Evolutionary conservation across 2,888 invertebrate genomes (phyloP).

Genomic region (Sepioteuthis lessoniana): DNA sequence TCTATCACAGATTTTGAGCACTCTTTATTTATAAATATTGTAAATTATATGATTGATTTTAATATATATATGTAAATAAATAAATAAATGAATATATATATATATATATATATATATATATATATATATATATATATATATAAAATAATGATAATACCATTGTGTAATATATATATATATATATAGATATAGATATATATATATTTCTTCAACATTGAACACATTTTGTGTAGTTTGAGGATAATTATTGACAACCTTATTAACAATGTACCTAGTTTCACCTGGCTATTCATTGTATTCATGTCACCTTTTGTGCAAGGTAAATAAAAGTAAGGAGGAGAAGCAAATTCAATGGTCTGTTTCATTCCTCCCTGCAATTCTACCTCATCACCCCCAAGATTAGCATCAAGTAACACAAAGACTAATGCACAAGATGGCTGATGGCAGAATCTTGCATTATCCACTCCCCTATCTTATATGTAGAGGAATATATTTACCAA

Average conservation of each 20-base stretch:
- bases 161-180: not conserved
- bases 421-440: constrained; percentile 18
- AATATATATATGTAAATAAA: too few species aligned
- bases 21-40: too few species aligned
- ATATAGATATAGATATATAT: not conserved
- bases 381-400: not conserved
- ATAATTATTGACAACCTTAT: not conserved
- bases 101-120: not conserved
- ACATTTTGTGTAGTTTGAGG: not conserved
- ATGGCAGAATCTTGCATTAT: not conserved
- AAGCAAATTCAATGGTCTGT: not conserved
- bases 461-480: not conserved
- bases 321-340: too few species aligned
- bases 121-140: not conserved
- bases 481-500: not conserved
- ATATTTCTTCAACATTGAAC: not conserved
- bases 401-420: not conserved
- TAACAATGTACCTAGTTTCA: not conserved
- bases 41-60: too few species aligned
- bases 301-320: not conserved
- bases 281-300: constrained; percentile 17
- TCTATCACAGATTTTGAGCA: too few species aligned
- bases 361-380: not conserved
- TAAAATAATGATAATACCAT: not conserved
- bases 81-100: too few species aligned